Percentiles rank a stretch among this genome's conserved stretches.
Evolutionary conservation across 2,113 vertebrate species (phyloP).

Genomic region (Coturnix japonica): DNA sequence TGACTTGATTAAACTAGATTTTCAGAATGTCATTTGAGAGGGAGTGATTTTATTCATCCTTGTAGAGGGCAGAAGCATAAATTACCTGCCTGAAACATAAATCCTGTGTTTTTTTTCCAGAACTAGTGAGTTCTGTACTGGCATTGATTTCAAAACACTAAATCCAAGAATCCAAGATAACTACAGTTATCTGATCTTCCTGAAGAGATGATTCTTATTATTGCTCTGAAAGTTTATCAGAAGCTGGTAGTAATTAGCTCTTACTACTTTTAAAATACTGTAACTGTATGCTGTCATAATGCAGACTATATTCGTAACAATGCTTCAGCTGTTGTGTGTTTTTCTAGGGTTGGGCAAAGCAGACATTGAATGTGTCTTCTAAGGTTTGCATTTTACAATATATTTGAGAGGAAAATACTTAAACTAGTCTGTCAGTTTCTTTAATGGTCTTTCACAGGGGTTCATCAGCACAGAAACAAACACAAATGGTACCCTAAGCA

Average conservation of each 20-base stretch:
- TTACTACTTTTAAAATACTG: neutral
- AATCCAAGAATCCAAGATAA: neutral
- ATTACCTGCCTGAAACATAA: neutral
- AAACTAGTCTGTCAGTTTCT: neutral
- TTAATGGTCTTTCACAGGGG: neutral
- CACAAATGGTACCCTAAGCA: neutral
- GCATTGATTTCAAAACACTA: neutral
- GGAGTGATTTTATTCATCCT: neutral
- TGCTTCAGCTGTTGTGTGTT: neutral
- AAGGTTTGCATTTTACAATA: neutral
- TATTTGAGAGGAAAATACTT: neutral
- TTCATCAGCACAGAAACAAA: neutral
- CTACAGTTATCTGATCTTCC: neutral
- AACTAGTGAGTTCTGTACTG: neutral
- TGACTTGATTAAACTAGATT: neutral
- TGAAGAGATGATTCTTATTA: neutral
- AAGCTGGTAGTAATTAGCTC: neutral
- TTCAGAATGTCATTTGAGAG: neutral
- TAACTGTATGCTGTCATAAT: rapidly evolving
- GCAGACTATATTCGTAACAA: neutral
- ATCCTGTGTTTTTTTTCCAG: neutral
- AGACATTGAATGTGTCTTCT: neutral
- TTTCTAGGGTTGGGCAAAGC: neutral
- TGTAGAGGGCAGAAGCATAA: neutral
- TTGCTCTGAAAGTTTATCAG: neutral